These are phyloP conservation scores for Globodera ellingtonae DNA, from an alignment of 1,140 invertebrate genomes.

Conservation along the genomic window DNA sequence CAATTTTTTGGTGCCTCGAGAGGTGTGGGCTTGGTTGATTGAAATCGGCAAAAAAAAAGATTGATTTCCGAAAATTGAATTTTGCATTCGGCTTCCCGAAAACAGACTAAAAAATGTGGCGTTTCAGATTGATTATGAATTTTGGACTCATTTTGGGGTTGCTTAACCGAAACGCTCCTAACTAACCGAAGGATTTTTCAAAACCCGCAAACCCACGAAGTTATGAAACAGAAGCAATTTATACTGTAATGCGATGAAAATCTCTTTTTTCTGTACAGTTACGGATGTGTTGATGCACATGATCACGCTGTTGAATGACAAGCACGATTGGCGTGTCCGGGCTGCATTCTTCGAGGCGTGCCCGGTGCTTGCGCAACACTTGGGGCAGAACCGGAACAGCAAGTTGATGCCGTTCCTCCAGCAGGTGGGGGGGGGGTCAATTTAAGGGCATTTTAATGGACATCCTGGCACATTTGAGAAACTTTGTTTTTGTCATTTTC, in stretches of 20 bases:
- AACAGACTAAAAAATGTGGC: no score
- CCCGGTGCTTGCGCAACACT: slow-evolving; percentile 42
- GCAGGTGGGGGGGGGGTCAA: slow-evolving; percentile 36
- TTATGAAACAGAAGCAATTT: no score
- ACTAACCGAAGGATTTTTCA: no score
- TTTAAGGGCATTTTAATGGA: no score
- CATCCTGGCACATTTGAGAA: neutral
- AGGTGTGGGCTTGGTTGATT: slow-evolving; percentile 28
- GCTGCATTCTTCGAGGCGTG: slow-evolving; percentile 48
- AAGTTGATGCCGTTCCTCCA: slow-evolving; percentile 51
- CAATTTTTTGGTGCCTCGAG: slow-evolving; percentile 45
- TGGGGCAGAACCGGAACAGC: slow-evolving; percentile 36
- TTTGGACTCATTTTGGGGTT: no score
- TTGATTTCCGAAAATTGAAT: neutral
- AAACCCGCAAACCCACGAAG: no score
- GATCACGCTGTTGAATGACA: slow-evolving; percentile 52
- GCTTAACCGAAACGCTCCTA: no score
- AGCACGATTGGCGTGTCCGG: slow-evolving; percentile 46
- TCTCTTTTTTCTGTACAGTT: neutral
- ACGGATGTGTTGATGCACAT: slow-evolving; percentile 54
- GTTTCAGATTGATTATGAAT: no score
- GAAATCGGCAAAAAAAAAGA: neutral
- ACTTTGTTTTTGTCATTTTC: slow-evolving; percentile 11
- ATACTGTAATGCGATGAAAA: no score
- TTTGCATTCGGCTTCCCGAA: slow-evolving; percentile 1